Evolutionary conservation across 2,113 vertebrate genomes (phyloP).

Genomic region (Nymphicus hollandicus): DNA sequence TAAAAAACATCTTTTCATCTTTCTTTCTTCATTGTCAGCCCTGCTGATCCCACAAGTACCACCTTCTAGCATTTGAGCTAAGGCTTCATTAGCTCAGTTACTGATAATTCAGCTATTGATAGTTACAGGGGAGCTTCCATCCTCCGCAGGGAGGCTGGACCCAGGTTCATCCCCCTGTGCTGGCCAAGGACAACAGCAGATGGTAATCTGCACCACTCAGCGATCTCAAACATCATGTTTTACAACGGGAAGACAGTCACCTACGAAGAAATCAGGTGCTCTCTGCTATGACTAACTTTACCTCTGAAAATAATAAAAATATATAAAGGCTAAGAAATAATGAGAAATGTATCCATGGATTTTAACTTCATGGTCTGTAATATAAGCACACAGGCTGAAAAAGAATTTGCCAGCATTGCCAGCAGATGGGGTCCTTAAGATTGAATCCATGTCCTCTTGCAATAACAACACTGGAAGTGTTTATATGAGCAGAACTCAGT

Average conservation of each 20-base stretch:
- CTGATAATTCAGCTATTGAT: fast-evolving
- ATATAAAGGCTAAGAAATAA: not conserved
- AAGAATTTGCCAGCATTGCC: not conserved
- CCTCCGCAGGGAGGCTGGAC: not conserved
- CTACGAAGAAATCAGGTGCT: not conserved
- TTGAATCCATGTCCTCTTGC: fast-evolving
- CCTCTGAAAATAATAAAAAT: not conserved
- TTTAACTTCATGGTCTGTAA: not conserved
- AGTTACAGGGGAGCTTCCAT: not conserved
- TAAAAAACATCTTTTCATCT: not conserved
- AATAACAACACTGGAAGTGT: fast-evolving
- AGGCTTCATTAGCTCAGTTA: not conserved
- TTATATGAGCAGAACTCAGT: fast-evolving
- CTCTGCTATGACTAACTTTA: not conserved
- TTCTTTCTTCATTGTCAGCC: not conserved
- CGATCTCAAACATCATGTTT: fast-evolving
- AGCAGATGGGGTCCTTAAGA: conserved; percentile 14
- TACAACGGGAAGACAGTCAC: not conserved
- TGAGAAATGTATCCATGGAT: fast-evolving
- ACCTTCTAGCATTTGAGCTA: not conserved
- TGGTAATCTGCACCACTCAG: fast-evolving
- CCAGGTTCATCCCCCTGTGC: not conserved
- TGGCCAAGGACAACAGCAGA: not conserved
- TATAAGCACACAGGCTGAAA: not conserved
- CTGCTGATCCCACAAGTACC: not conserved